Percentiles rank a stretch among this genome's conserved stretches.
Conservation (phyloP, 2,888 invertebrate genomes). For the Pristionchus japonicus region DNA sequence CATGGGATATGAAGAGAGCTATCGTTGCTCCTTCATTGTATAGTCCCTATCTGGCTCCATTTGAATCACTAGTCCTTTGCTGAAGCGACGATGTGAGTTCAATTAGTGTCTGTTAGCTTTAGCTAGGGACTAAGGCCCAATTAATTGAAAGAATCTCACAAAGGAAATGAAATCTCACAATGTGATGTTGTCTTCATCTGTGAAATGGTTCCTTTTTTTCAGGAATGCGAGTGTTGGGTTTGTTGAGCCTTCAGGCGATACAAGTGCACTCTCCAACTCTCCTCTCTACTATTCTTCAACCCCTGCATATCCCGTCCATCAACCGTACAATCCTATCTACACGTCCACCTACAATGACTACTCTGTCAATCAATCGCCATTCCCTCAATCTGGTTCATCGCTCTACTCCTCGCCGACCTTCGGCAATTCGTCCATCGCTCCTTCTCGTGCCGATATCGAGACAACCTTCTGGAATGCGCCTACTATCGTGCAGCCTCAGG, state of each 20-base stretch:
- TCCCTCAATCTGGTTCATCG: neutral
- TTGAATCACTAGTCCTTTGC: neutral
- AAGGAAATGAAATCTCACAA: too few species aligned
- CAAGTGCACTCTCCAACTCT: slow-evolving; percentile 33
- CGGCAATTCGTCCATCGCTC: neutral
- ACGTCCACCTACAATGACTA: neutral
- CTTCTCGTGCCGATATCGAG: too few species aligned
- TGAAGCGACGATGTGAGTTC: neutral
- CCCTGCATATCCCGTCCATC: neutral
- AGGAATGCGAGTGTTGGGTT: slow-evolving; percentile 72
- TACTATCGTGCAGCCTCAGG: slow-evolving; percentile 13
- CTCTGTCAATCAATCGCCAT: neutral
- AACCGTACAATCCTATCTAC: neutral
- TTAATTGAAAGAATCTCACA: too few species aligned
- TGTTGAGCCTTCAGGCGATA: slow-evolving; percentile 67
- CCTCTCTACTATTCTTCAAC: neutral
- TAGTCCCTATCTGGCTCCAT: neutral
- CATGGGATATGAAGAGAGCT: neutral
- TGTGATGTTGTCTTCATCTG: too few species aligned
- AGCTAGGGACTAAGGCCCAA: too few species aligned
- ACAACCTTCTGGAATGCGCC: neutral
- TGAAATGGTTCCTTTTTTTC: slow-evolving; percentile 41
- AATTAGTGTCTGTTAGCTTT: neutral
- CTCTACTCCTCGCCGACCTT: neutral
- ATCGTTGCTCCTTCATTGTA: neutral